Conservation (phyloP, 2,113 vertebrate species). For the Psephotus haematonotus region DNA sequence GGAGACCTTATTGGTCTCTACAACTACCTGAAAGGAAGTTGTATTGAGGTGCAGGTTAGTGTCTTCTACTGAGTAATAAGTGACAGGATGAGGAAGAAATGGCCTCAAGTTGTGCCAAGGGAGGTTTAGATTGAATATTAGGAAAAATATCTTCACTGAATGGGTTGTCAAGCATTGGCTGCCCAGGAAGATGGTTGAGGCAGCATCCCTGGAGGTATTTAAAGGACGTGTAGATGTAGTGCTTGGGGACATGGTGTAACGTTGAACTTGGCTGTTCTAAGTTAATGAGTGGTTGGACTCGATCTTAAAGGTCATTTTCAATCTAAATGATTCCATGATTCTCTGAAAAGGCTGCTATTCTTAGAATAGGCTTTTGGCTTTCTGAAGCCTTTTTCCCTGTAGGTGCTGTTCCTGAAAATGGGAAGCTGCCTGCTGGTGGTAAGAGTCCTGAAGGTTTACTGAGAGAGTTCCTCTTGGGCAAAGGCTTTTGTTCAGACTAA, state of each 20-base stretch:
- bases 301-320: neutral
- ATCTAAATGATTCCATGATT: neutral
- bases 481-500: neutral
- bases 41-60: fast-evolving
- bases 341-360: neutral
- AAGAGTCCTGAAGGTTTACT: neutral
- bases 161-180: neutral
- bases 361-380: neutral
- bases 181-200: neutral
- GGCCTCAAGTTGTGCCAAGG: neutral
- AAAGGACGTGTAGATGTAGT: neutral
- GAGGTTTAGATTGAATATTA: neutral
- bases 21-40: neutral
- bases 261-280: neutral
- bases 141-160: neutral
- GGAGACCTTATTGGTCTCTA: neutral
- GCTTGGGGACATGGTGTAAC: neutral
- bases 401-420: neutral
- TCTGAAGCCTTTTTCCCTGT: neutral
- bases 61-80: neutral
- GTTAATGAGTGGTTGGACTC: neutral
- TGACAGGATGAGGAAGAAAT: neutral
- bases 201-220: neutral
- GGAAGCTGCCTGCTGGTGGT: neutral
- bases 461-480: neutral